These are phyloP conservation scores for Cancer borealis DNA, from an alignment of 2,888 invertebrate genomes.

Conservation along the genomic window DNA sequence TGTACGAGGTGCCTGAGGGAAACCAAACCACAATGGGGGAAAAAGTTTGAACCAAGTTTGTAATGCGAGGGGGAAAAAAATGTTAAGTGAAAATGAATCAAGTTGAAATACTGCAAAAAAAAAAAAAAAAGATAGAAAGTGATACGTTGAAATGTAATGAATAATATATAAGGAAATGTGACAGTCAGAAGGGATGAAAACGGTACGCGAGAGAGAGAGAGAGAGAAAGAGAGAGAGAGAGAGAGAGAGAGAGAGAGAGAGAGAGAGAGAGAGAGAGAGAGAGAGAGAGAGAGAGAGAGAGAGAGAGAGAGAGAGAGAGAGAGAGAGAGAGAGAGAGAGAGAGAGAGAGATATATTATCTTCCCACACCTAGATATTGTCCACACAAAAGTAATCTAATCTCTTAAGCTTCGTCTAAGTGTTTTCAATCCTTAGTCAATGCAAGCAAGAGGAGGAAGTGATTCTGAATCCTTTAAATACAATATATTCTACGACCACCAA, in stretches of 20 bases:
- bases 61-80: background rate
- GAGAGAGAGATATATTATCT: background rate
- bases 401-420: background rate
- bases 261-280: slow-evolving; percentile 33
- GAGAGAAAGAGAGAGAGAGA: background rate
- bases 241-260: background rate
- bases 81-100: background rate
- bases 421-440: background rate
- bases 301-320: slow-evolving; percentile 34
- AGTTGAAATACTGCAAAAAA: background rate
- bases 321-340: slow-evolving; percentile 9
- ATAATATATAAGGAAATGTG: background rate
- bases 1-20: background rate
- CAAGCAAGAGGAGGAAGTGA: background rate
- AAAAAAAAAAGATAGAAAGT: background rate
- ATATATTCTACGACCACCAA: background rate
- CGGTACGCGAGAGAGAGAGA: background rate
- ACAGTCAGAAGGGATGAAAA: too few species aligned
- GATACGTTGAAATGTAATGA: background rate
- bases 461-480: background rate
- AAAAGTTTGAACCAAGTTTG: background rate
- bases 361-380: too few species aligned
- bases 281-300: background rate
- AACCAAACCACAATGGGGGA: too few species aligned
- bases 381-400: background rate